Percentiles rank a stretch among this genome's conserved stretches.
Conservation (phyloP, 2,797 vertebrate genomes). For the Characodon lateralis region DNA sequence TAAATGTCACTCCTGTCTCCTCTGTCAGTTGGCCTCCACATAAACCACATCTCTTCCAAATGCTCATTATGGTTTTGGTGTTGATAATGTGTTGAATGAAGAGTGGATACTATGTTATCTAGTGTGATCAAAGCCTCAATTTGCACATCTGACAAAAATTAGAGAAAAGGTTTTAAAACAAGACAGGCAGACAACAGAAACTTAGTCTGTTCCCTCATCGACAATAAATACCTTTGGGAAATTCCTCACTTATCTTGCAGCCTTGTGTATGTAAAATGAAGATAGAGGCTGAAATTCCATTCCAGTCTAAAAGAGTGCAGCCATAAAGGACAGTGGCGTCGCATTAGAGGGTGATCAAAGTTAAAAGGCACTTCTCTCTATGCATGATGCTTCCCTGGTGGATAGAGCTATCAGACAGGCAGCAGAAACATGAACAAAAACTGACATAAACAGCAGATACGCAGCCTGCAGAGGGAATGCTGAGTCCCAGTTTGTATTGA, state of each 20-base stretch:
- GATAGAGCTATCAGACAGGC: slow-evolving; percentile 37
- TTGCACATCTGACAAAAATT: slow-evolving; percentile 65
- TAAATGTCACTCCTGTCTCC: background rate
- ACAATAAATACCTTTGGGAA: slow-evolving; percentile 66
- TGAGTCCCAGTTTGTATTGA: slow-evolving; percentile 53
- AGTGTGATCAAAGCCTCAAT: slow-evolving; percentile 54
- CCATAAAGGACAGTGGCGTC: slow-evolving; percentile 48
- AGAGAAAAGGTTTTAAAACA: slow-evolving; percentile 31
- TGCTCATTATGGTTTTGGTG: slow-evolving; percentile 26
- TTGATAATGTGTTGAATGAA: slow-evolving; percentile 54
- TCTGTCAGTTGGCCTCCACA: background rate
- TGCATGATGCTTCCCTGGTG: slow-evolving; percentile 36
- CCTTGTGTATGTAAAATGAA: slow-evolving; percentile 59
- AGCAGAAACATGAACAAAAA: slow-evolving; percentile 47
- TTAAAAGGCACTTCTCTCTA: slow-evolving; percentile 39
- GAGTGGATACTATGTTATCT: slow-evolving; percentile 44
- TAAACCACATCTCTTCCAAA: slow-evolving; percentile 26
- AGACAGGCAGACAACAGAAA: slow-evolving; percentile 19
- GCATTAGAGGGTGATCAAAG: slow-evolving; percentile 51
- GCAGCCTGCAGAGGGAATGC: background rate
- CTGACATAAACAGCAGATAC: slow-evolving; percentile 57
- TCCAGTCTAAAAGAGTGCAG: slow-evolving; percentile 43
- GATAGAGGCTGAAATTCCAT: slow-evolving; percentile 62
- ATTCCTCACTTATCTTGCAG: slow-evolving; percentile 72
- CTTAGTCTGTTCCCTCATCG: slow-evolving; percentile 27